Evolutionary conservation across 2,797 vertebrate species (phyloP), one percentile per base, ranked within the genome.

Genomic region (Odontamblyopus lacepedii): DNA sequence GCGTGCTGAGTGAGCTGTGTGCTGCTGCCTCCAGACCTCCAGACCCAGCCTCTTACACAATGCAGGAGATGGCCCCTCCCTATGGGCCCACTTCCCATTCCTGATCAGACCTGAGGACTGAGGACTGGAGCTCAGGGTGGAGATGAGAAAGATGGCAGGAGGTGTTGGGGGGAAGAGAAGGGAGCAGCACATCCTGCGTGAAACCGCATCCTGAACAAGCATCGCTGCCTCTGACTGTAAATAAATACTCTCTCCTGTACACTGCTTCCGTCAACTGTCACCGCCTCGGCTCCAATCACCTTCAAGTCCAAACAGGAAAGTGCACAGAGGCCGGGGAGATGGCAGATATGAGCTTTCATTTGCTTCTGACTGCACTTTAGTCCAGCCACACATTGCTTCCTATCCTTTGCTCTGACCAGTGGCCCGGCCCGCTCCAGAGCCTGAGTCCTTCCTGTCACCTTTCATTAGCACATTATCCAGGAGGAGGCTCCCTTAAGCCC

Each of bases 221-320:
- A 96, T 95, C 90, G 92, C 95, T 94, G 94, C 93, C 89, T 95
- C 94, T 95, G 93, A 97, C 95, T 97, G 97, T 98, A 98, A 98
- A 98, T 98, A 98, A 98, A 99, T 96, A 96, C 94, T 95, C 96
- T 95, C 95, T 95, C 94, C 94, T 95, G 87, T 93, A 91, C 93
- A 94, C 86, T 87, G 93, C 94, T 98, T 98, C 97, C 96, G 95
- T 95, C 96, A 96, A 97, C 96, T 97, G 96, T 96, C 96, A 97
- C 91, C 93, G 95, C 95, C 94, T 95, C 94, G 95, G 94, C 95
- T 97, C 87, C 96, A 96, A 96, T 97, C 95, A 96, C 95, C 95
- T 97, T 96, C 95, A 95, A 96, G 96, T 98, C 96, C 96, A 98
- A 98, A 98, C 96, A 98, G 97, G 97, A 98, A 97, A 95, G 94